Base-by-base conservation (phyloP, 2,113 vertebrate species). In the Potamarius usumacintae region DNA sequence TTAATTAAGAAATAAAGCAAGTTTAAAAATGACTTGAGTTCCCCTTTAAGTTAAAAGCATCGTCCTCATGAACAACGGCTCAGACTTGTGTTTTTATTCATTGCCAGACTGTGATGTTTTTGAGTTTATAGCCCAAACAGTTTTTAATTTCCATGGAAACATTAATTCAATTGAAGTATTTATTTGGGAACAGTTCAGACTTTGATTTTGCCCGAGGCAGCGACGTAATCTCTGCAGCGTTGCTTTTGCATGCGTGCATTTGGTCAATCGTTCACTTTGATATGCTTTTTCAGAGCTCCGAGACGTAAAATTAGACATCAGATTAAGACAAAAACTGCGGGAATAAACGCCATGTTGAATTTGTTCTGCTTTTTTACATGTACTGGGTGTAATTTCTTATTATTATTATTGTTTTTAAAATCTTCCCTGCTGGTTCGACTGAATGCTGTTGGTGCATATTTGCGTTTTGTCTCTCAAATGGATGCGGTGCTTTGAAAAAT, bases 261-360 rank as follows among this genome's bases (percentile, higher is more conserved):
- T 76, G 34, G 77, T 89, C 77, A 87, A 87, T 85, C 58, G 48
- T 86, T 90, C 63, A 18, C 81, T 86, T 84, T 90, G 86, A 84
- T 74, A 60, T 88, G 84, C 84, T 30, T 62, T 84, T 63, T 48
- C 6, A 86, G 77, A 11, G 30, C 81, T 55, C 22, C 15, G 50
- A 65, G 87, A 84, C 53, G 57, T 89, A 77, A 84, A 90, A 85
- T 88, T 85, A 85, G 60, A 82, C 72, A 72, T 55, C 27, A 86
- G 67, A 90, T 90, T 90, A 82, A 89, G 34, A 82, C 84, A 62
- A 7, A 42, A 71, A 80, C 25, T 85, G 20, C n/a, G 58, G 55
- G 52, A 78, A 83, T 78, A 83, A 69, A 79, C 60, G 78, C n/a
- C 85, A 63, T 84, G 52, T 30, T 27, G 57, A 71, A 52, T 80